Evolutionary conservation across 2,797 vertebrate species (phyloP), one percentile per base, ranked within the genome.

Genomic region (Enteromius fasciolatus): DNA sequence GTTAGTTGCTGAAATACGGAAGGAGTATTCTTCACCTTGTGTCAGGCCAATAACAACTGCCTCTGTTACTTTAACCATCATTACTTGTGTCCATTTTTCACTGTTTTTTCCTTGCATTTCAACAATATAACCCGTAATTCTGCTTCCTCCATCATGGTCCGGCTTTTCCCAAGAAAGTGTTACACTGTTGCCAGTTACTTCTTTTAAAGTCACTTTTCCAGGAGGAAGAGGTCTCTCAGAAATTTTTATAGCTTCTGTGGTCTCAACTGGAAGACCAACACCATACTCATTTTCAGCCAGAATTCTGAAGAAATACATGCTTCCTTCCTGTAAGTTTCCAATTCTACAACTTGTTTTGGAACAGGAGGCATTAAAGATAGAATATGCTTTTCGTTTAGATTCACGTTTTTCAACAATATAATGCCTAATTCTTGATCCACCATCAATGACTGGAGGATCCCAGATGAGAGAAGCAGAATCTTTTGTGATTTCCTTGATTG

Each of bases 321-420:
- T 96, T 84, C 98, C 98, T 94, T 99, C 98, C 63, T 97, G 95
- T 41, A 99, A 92, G 25, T 95, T 94, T 86, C 97, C 97, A 83
- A 99, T 87, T 93, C 97, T 99, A 95, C 97, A 98, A 87, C 95
- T 97, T 76, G 97, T 98, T 90, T 99, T 99, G 82, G 98, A 97
- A 87, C 98, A 99, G 89, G 95, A 97, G 12, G 97, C 95, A 87
- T 94, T 95, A 78, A 99, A 97, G 57, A 97, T 99, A 81, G 98
- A 96, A 88, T 99, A 99, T 33, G 98, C 98, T 90, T 98, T 99
- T 92, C 97, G 96, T 86, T 95, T 96, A 50, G 97, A 98, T 90
- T 99, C 96, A 80, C 98, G 96, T 88, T 99, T 99, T 93, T 99
- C 98, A 88, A 99, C 95, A 70, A 99, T 95, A 75, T 99, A 99